Evolutionary conservation across 2,888 invertebrate genomes (phyloP), one percentile per base, ranked within the genome.

Genomic region (Himalopsyche kuldschensis): DNA sequence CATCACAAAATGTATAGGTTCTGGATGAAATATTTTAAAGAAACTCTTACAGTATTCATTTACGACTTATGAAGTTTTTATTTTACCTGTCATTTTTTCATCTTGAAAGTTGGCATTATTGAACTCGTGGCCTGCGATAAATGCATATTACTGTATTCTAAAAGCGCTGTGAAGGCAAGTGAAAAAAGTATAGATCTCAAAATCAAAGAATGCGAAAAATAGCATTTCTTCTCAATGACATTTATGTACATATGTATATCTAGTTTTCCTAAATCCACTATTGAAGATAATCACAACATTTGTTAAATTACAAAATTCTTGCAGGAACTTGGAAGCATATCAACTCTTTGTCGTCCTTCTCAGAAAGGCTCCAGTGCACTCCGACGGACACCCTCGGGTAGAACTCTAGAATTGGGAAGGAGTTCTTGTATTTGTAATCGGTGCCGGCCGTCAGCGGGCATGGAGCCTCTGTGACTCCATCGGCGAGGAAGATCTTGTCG

Each of bases 401-500:
- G 30, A 92, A 87, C 0, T 87, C 85, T 5, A 90, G 88, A 5
- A 96, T 88, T 88, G 94, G 92, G 87, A 93, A 93, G 24, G 89
- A 89, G 87, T 95, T 94, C 87, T 93, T 95, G 89, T 96, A 97
- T 8, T 92, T 86, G 88, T 97, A 97, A 20, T 93, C 93, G 84
- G 91, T 91, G 75, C 94, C 95, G 6, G 93, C 93, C 87, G 94
- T 93, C 76, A 97, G 89, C 0, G 96, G 95, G 85, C 96, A 97
- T 2, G 92, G 89, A 1, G 92, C 92, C 87, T 93, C 90, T 0
- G 92, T 92, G 80, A 90, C 91, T 84, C 92, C 92, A 82, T 90
- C 90, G 0, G 88, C 89, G 86, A 92, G 90, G 87, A 89, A 94
- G 78, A 97, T 89, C 86, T 94, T 92, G 30, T 91, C 90, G 87